A percentile compares a stretch with the other conserved stretches of the same genome.
These are phyloP conservation scores for Chrysolina americana DNA, from an alignment of 2,888 invertebrate species.

Conservation along the genomic window DNA sequence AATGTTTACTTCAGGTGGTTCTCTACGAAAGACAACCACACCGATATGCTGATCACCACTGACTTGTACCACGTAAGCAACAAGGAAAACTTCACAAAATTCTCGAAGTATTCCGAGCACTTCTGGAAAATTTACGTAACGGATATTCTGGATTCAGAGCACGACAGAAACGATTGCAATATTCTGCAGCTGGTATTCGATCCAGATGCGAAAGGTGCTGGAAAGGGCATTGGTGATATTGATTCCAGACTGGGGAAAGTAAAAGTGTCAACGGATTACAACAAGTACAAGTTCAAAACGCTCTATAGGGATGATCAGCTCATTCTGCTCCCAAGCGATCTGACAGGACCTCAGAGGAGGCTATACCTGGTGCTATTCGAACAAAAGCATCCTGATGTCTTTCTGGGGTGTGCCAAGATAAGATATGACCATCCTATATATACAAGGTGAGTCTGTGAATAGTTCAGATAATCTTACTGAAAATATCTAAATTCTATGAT, in stretches of 20 bases:
- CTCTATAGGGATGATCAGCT: conserved; percentile 81
- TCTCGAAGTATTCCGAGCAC: conserved; percentile 78
- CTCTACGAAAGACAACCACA: conserved; percentile 72
- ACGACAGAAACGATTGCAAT: conserved; percentile 84
- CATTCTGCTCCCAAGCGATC: conserved; percentile 80
- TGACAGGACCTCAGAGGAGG: conserved; percentile 82
- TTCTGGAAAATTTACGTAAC: conserved; percentile 92
- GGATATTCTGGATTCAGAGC: conserved; percentile 85
- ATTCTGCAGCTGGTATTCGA: conserved; percentile 88
- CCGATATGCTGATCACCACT: conserved; percentile 84
- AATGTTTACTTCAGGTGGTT: conserved; percentile 83
- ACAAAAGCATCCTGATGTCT: conserved; percentile 81
- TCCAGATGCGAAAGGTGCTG: conserved; percentile 78
- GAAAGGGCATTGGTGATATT: conserved; percentile 84
- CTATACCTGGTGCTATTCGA: conserved; percentile 89
- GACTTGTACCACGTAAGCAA: conserved; percentile 82
- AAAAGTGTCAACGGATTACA: conserved; percentile 78
- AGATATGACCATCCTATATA: conserved; percentile 77
- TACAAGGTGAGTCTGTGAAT: conserved; percentile 76
- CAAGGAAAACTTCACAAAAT: conserved; percentile 70
- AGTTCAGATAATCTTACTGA: not conserved
- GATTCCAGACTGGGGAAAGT: conserved; percentile 83
- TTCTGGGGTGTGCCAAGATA: conserved; percentile 88
- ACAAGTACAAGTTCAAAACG: conserved; percentile 72
- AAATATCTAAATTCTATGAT: too few relatives aligned